A percentile compares a stretch with the other conserved stretches of the same genome.
phyloP scores from a whole-genome alignment of 2,113 vertebrate genomes.

The Macquaria australasica region DNA sequence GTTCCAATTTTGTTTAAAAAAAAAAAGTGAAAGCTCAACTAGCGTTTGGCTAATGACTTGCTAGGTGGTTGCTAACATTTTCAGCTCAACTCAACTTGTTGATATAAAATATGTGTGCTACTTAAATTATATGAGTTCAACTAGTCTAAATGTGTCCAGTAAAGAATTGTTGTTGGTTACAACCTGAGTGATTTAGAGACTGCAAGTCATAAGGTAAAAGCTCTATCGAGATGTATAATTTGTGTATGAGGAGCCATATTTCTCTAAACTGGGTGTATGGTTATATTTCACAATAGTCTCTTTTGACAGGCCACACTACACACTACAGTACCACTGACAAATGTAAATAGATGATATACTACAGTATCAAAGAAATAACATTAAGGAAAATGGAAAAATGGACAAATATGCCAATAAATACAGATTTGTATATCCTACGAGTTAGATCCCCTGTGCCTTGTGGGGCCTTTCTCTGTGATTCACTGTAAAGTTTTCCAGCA shows the following conservation, averaged over 20 bases:
- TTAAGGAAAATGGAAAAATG: constrained; percentile 45
- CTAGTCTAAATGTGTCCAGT: neutral
- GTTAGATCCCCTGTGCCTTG: constrained; percentile 34
- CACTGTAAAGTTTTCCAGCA: constrained; percentile 64
- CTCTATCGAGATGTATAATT: too few relatives aligned
- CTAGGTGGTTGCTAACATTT: neutral
- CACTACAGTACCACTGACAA: constrained; percentile 19
- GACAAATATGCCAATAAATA: constrained; percentile 58
- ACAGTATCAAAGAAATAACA: constrained; percentile 42
- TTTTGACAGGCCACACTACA: constrained; percentile 15
- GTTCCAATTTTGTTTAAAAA: neutral
- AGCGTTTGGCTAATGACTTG: neutral
- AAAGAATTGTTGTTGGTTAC: too few relatives aligned
- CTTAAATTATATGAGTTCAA: neutral
- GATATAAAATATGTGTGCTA: neutral
- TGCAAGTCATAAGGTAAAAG: neutral
- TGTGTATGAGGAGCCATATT: constrained; percentile 5
- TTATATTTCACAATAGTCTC: constrained; percentile 36
- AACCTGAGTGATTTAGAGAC: neutral
- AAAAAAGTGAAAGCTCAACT: neutral
- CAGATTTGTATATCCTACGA: constrained; percentile 51
- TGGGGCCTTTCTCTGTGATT: constrained; percentile 54
- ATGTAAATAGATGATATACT: constrained; percentile 45
- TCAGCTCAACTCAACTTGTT: neutral
- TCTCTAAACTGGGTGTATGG: constrained; percentile 4